These are phyloP conservation scores for Stenoptilia bipunctidactyla DNA, from an alignment of 2,888 invertebrate genomes.

Conservation along the genomic window DNA sequence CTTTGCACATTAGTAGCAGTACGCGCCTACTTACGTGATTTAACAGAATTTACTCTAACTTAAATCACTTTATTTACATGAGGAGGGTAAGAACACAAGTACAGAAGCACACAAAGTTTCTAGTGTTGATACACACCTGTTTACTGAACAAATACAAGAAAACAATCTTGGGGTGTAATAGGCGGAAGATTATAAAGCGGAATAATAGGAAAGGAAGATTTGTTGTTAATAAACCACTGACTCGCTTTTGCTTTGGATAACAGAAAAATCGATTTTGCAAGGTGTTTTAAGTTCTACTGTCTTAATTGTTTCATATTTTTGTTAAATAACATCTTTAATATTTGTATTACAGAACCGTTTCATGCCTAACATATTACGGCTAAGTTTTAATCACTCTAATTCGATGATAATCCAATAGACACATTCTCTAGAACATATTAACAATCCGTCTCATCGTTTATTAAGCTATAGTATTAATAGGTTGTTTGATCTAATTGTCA, in stretches of 20 bases:
- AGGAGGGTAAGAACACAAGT: neutral
- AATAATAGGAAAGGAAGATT: neutral
- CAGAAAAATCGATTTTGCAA: too few relatives aligned
- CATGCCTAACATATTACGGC: too few relatives aligned
- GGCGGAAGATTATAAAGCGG: conserved; percentile 1
- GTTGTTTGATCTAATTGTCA: conserved; percentile 54
- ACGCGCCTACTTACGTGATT: neutral
- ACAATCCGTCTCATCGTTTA: conserved; percentile 18
- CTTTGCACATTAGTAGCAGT: neutral
- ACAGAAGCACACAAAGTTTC: neutral
- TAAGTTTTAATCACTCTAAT: too few relatives aligned
- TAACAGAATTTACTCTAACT: neutral
- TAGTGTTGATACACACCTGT: conserved; percentile 1
- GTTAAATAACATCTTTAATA: too few relatives aligned
- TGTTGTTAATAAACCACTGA: neutral
- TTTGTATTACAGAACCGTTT: too few relatives aligned
- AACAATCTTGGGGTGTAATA: conserved; percentile 1
- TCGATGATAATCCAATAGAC: too few relatives aligned
- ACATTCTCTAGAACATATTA: too few relatives aligned
- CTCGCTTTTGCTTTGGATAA: neutral
- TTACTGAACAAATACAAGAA: conserved; percentile 3
- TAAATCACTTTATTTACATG: conserved; percentile 1
- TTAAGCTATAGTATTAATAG: conserved; percentile 40
- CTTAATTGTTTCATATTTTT: too few relatives aligned
- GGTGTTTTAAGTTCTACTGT: too few relatives aligned